Conservation (phyloP, 2,797 vertebrate species). For the Benthosema pterotum region DNA sequence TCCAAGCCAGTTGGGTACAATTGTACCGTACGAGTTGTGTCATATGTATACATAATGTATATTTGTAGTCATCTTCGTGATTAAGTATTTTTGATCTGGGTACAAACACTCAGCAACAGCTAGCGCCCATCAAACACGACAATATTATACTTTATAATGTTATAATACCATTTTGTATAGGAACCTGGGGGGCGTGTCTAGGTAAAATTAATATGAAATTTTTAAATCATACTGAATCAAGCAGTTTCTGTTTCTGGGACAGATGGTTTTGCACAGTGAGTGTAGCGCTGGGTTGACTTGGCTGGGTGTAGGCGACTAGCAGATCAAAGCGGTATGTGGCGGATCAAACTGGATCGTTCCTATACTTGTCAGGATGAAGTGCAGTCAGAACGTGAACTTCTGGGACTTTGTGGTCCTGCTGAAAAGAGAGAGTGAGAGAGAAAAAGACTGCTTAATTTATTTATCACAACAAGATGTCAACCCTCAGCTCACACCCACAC, state of each 20-base stretch:
- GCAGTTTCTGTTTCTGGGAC: too few relatives aligned
- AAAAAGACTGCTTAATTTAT: constrained; percentile 75
- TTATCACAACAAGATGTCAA: constrained; percentile 64
- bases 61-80: constrained; percentile 28
- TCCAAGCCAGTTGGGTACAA: constrained; percentile 24
- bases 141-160: too few relatives aligned
- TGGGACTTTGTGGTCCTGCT: constrained; percentile 51
- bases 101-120: constrained; percentile 53
- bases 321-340: constrained; percentile 33
- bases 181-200: too few relatives aligned
- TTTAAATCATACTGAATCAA: too few relatives aligned
- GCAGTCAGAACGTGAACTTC: constrained; percentile 52
- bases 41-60: constrained; percentile 30
- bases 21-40: constrained; percentile 27
- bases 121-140: too few relatives aligned
- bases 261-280: too few relatives aligned
- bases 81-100: constrained; percentile 29
- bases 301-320: neutral
- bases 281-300: too few relatives aligned
- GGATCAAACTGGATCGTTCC: constrained; percentile 32
- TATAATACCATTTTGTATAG: too few relatives aligned
- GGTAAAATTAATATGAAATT: too few relatives aligned
- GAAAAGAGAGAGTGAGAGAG: too few relatives aligned
- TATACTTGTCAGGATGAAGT: constrained; percentile 47
- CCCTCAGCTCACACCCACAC: constrained; percentile 58